phyloP scores from a whole-genome alignment of 2,888 invertebrate genomes.

The Eilema depressum region DNA sequence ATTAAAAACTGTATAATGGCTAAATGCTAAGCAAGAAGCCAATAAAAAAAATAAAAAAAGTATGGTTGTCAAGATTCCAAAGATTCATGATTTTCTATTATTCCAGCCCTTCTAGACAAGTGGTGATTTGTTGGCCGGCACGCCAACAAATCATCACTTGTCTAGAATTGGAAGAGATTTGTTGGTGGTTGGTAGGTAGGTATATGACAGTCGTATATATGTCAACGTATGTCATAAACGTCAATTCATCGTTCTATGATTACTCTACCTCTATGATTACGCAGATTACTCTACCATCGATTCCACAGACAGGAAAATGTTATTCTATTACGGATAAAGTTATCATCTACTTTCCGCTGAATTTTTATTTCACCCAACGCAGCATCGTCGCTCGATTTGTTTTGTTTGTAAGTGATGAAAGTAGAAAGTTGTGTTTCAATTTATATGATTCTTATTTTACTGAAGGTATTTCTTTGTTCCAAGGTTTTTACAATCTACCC shows the following conservation, averaged over 20 bases:
- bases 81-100: not conserved
- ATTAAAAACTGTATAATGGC: too few relatives aligned
- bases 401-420: conserved; percentile 3
- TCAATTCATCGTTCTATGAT: too few relatives aligned
- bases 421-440: not conserved
- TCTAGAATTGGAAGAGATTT: too few relatives aligned
- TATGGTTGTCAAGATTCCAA: not conserved
- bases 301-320: not conserved
- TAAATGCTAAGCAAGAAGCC: too few relatives aligned
- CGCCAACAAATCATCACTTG: too few relatives aligned
- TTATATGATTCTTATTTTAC: not conserved
- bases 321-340: not conserved
- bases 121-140: too few relatives aligned
- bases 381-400: not conserved
- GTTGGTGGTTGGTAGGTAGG: too few relatives aligned
- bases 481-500: not conserved
- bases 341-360: not conserved
- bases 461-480: not conserved
- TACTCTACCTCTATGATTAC: too few relatives aligned
- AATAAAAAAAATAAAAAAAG: too few relatives aligned
- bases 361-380: not conserved
- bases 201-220: too few relatives aligned
- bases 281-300: not conserved
- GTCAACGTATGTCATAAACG: too few relatives aligned
- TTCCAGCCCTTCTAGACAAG: too few relatives aligned